These are phyloP conservation scores for Melanchra persicariae DNA, from an alignment of 2,888 invertebrate species.

Conservation along the genomic window DNA sequence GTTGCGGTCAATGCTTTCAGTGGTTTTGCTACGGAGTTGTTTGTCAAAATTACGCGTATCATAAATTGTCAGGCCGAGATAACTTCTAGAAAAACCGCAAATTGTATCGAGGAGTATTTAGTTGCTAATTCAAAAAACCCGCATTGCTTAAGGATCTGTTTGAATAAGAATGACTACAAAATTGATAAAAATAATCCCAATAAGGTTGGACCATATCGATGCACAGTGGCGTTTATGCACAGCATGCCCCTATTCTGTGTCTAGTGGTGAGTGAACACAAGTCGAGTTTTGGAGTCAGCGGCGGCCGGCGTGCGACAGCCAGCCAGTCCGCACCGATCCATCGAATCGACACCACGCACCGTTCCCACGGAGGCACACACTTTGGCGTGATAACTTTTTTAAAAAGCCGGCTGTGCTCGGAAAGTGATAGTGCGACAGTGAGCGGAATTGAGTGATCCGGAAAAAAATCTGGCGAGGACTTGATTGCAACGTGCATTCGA, in stretches of 20 bases:
- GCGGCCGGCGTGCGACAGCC: slow-evolving; percentile 64
- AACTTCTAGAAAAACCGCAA: slow-evolving; percentile 17
- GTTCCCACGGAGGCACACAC: slow-evolving; percentile 73
- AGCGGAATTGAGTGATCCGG: slow-evolving; percentile 81
- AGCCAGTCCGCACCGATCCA: slow-evolving; percentile 84
- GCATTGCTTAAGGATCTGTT: not conserved
- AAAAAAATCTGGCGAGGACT: slow-evolving; percentile 77
- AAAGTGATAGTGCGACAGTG: slow-evolving; percentile 88
- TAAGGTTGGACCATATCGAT: slow-evolving; percentile 32
- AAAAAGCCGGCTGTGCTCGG: slow-evolving; percentile 82
- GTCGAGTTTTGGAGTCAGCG: slow-evolving; percentile 71
- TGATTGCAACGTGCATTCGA: slow-evolving; percentile 71
- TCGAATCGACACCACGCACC: slow-evolving; percentile 79
- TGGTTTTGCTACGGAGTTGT: slow-evolving; percentile 39
- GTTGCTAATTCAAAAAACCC: not conserved
- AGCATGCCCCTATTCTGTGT: slow-evolving; percentile 68
- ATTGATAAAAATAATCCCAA: not conserved
- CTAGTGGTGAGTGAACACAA: slow-evolving; percentile 74
- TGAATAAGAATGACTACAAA: not conserved
- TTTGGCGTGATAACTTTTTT: slow-evolving; percentile 80
- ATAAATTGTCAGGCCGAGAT: slow-evolving; percentile 1
- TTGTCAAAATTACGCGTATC: slow-evolving; percentile 40
- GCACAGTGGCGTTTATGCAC: slow-evolving; percentile 51
- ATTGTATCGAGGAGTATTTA: not conserved
- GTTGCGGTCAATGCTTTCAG: slow-evolving; percentile 52